Base-by-base conservation (phyloP, 2,113 vertebrate species). In the Oryzias celebensis region DNA sequence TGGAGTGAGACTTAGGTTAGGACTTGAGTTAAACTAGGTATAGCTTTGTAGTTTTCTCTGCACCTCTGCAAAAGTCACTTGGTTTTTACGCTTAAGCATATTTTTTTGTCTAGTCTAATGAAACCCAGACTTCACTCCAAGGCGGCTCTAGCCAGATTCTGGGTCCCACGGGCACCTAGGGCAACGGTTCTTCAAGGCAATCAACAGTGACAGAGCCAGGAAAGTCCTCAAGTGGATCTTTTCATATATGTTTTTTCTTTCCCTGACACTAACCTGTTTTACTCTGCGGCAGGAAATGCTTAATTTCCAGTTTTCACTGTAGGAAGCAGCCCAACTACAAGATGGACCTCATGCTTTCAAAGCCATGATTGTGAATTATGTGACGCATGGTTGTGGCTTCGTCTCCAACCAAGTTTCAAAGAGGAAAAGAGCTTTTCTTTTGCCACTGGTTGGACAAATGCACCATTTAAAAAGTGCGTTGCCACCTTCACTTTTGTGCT, bases 201-300 rank as follows among this genome's bases (percentile, higher is more conserved):
- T 91, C 77, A 85, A 81, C 77, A 83, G 65, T 90, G 90, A 89
- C 89, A 89, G 86, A 82, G 88, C 90, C 90, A 90, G 86, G 89
- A 90, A 92, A 92, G 89, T 91, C 88, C 88, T 90, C 86, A 90
- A 90, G 89, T 89, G 86, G 82, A 91, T 90, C 85, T 89, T 89
- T 90, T 89, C 84, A 89, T 68, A 86, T 85, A 81, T 63, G 81
- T 83, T 87, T 88, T 86, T 87, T 78, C 79, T 61, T 82, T 52
- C 64, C 45, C 36, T 70, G 83, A 89, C 87, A 84, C 89, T 87
- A 90, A 91, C 89, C 89, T 90, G 88, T 87, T 90, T 89, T 80
- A 88, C 78, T 80, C 81, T 12, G 62, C 68, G 72, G 77, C 65
- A 80, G 74, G 79, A 80, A 73, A 72, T 69, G 65, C 83, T 86